These are phyloP conservation scores for Petrolisthes cinctipes DNA, from an alignment of 2,888 invertebrate genomes.

Conservation along the genomic window DNA sequence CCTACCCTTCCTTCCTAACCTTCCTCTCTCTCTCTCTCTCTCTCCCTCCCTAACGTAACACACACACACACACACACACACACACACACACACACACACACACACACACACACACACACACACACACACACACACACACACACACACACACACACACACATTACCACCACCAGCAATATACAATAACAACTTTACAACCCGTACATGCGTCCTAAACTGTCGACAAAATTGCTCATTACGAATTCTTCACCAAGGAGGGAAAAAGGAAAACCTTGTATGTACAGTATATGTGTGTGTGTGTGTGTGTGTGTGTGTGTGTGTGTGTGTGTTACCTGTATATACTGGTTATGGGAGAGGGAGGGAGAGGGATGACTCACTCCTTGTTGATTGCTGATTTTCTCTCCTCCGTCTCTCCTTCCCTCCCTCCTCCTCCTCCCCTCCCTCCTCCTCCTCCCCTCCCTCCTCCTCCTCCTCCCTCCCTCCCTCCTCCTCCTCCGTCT, in stretches of 20 bases:
- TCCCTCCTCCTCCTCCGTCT: background rate
- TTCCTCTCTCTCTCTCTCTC: background rate
- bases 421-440: background rate
- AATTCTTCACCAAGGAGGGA: too few species aligned
- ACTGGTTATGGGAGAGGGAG: too few species aligned
- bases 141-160: too few species aligned
- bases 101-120: too few species aligned
- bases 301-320: background rate
- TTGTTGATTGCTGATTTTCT: background rate
- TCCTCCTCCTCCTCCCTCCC: background rate
- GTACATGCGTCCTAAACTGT: too few species aligned
- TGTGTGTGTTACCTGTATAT: background rate
- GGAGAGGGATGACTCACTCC: background rate
- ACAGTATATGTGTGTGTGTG: background rate
- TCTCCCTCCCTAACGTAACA: too few species aligned
- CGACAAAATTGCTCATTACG: too few species aligned
- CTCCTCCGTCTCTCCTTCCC: constrained; percentile 1
- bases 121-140: background rate
- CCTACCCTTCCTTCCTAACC: constrained; percentile 7
- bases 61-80: too few species aligned
- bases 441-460: background rate
- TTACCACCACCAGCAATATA: too few species aligned
- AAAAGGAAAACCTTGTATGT: too few species aligned
- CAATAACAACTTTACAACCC: too few species aligned
- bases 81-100: too few species aligned